Base-by-base conservation (phyloP, 2,888 invertebrate genomes). In the Myathropa florea region DNA sequence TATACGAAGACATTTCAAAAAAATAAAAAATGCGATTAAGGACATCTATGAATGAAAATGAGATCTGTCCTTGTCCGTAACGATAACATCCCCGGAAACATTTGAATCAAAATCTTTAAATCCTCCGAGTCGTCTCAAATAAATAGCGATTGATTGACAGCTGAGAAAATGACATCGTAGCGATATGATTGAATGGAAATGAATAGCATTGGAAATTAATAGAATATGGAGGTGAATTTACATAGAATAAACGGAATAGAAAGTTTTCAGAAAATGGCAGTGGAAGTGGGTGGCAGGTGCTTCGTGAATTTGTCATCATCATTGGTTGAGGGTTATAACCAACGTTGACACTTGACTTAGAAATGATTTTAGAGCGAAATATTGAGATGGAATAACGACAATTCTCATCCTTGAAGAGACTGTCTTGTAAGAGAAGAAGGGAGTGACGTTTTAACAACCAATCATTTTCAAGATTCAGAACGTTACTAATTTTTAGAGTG, bases 101-200 rank as follows among this genome's bases (percentile, higher is more conserved):
- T 57, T 71, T 21, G n/a, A 39, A 30, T 6, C 9, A 24, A 57
- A 61, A 28, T 30, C 36, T 36, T 28, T 61, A 59, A 72, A 73
- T 73, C 72, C 67, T 64, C 24, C 7, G 23, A 10, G 12, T 39
- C 36, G 4, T 64, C 36, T 36, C 21, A 78, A 18, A 80, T 68
- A 80, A 73, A 73, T 80, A 33, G 18, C 30, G 12, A 33, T 61
- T 73, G 80, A 80, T 80, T 80, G 80, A 80, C 80, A 68, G 67
- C 18, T 23, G 24, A 36, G 24, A 7, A 67, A 68, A 68, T 68
- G n/a, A 12, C 26, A 73, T 61, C 36, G 53, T 18, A 4, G 30
- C 23, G 21, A 30, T 24, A 71, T 73, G 80, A 80, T 80, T 73
- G 80, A 80, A 55, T 61, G 28, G 61, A 73, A 73, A 73, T 55